Evolutionary conservation across 2,888 invertebrate genomes (phyloP), one percentile per base, ranked within the genome.

Genomic region (Pristionchus arcanus): DNA sequence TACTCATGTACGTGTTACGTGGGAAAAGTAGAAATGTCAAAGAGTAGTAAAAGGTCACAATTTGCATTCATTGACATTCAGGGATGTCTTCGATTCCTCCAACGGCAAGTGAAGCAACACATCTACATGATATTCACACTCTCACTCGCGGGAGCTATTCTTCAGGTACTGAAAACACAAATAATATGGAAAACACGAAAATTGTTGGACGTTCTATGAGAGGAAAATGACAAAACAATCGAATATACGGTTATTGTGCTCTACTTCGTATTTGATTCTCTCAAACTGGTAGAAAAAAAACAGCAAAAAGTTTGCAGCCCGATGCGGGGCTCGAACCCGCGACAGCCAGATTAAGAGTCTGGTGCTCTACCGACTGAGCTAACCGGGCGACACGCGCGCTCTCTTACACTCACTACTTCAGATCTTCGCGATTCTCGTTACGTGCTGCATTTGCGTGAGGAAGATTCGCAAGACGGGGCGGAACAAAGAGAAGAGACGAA

Each of bases 311-410:
- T 53, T 0, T 34, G 68, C 74, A 88, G 87, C 87, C 89, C 89
- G 77, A 89, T 89, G 83, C 89, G 89, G 89, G 89, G 89, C 89
- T 89, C 89, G 89, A 89, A 89, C 89, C 89, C 89, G 89, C 83
- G 89, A 87, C 66, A 87, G 87, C 66, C 49, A 87, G 87, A 68
- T 87, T 87, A 87, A 87, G 85, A 85, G 85, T 63, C 63, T 93
- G 93, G 94, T 94, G 93, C 93, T 94, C 94, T 93, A 93, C 93
- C 93, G 93, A 93, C 93, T 93, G 94, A 93, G 94, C 94, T 94
- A 93, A 92, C 93, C 93, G 92, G 91, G 91, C 92, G 84, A 85
- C 84, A 16, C n/a, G 13, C 34, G 19, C 49, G 5, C 87, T 19
- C 37, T 68, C 68, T 87, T 68, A 68, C 21, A 34, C 28, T 66